A percentile compares a stretch with the other conserved stretches of the same genome.
Evolutionary conservation across 2,113 vertebrate species (phyloP).

Genomic region (Picathartes gymnocephalus): DNA sequence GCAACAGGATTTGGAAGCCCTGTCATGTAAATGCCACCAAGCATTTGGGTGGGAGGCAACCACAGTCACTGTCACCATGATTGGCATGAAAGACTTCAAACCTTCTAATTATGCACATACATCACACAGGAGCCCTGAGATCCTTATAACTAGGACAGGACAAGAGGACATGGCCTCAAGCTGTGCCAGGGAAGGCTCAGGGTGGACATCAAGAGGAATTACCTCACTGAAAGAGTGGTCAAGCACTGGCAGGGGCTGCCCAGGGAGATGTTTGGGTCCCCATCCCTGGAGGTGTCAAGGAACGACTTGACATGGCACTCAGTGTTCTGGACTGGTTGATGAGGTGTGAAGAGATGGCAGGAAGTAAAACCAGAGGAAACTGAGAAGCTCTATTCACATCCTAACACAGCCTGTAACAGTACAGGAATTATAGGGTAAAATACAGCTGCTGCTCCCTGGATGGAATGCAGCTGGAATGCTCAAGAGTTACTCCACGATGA

Average conservation of each 20-base stretch:
- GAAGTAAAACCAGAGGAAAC: not conserved
- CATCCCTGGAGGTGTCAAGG: not conserved
- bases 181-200: not conserved
- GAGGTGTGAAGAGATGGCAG: not conserved
- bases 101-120: not conserved
- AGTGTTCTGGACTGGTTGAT: not conserved
- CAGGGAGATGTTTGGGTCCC: not conserved
- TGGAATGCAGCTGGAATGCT: not conserved
- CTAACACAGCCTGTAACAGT: not conserved
- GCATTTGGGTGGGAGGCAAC: not conserved
- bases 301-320: not conserved
- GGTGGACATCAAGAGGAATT: not conserved
- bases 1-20: not conserved
- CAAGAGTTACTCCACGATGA: not conserved
- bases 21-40: not conserved
- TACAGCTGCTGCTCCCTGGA: not conserved
- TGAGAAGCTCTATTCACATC: not conserved
- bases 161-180: accelerated
- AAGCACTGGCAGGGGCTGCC: not conserved
- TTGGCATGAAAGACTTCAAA: not conserved
- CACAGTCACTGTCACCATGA: not conserved
- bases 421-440: not conserved
- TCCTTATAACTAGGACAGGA: not conserved
- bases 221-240: not conserved
- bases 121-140: not conserved